phyloP scores from a whole-genome alignment of 2,113 vertebrate species.

The Xenotilapia longispinis region DNA sequence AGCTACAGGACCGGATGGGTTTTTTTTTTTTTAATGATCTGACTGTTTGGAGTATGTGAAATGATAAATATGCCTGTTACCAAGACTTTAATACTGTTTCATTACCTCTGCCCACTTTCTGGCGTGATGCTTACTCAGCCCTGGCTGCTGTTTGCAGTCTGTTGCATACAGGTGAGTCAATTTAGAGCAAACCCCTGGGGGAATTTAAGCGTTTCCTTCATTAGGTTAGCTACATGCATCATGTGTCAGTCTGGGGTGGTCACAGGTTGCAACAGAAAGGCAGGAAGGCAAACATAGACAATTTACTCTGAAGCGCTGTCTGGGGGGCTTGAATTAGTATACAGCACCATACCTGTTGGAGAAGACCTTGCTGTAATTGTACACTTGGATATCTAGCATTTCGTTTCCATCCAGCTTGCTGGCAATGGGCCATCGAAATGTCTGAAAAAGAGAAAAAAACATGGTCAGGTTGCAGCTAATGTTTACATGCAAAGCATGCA shows the following conservation, averaged over 20 bases:
- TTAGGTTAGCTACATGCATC: background rate
- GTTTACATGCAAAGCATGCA: background rate
- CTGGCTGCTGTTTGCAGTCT: background rate
- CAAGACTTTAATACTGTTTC: background rate
- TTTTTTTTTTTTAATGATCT: background rate
- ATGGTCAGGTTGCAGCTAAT: background rate
- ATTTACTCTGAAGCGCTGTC: background rate
- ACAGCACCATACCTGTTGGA: slow-evolving; percentile 83
- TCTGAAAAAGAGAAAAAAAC: slow-evolving; percentile 57
- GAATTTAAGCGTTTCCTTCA: background rate
- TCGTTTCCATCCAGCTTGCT: slow-evolving; percentile 84
- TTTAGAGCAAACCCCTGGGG: slow-evolving; percentile 20
- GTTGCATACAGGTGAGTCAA: slow-evolving; percentile 17
- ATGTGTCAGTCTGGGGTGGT: background rate
- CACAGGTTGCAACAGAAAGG: background rate
- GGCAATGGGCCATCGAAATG: slow-evolving; percentile 88
- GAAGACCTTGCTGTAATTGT: slow-evolving; percentile 98
- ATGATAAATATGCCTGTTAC: slow-evolving; percentile 17
- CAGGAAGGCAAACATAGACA: background rate
- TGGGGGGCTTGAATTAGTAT: background rate
- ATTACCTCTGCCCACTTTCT: background rate
- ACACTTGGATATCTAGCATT: slow-evolving; percentile 91
- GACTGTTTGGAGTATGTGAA: background rate
- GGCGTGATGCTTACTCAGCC: background rate
- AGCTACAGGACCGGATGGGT: background rate